Evolutionary conservation across 2,888 invertebrate species (phyloP), one percentile per base, ranked within the genome.

Genomic region (Bibio marci): DNA sequence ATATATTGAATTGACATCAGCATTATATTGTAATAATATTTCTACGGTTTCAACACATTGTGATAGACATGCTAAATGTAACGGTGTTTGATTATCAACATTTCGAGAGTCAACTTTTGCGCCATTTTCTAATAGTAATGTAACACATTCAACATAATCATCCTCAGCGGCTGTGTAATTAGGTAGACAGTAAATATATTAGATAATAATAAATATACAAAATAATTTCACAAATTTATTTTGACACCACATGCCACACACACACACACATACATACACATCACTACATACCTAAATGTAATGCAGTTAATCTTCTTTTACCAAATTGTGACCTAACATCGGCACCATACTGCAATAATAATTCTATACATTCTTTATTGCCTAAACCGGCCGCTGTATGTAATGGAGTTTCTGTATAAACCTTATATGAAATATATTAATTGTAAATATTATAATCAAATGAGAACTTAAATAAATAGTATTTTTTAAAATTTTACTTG

Each of bases 141-240:
- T 65, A 1, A 79, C 77, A 47, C 87, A 86, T 46, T 81, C 79
- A 1, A 73, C 73, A 52, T 80, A 81, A 6, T 87, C 86, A 49
- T 88, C 87, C 53, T 87, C 86, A 0, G 88, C 83, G 5, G 90
- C 86, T 48, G 30, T n/a, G n/a, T n/a, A n/a, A n/a, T n/a, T n/a
- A n/a, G n/a, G n/a, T 18, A 15, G 12, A 28, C n/a, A n/a, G n/a
- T n/a, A n/a, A n/a, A n/a, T n/a, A n/a, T n/a, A n/a, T n/a, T n/a
- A n/a, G n/a, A n/a, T n/a, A n/a, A n/a, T n/a, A n/a, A n/a, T n/a
- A n/a, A n/a, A n/a, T n/a, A n/a, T n/a, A n/a, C n/a, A n/a, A n/a
- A n/a, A n/a, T n/a, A n/a, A n/a, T n/a, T n/a, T n/a, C n/a, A n/a
- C n/a, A n/a, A n/a, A n/a, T n/a, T n/a, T n/a, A n/a, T n/a, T n/a